Percentiles rank a stretch among this genome's conserved stretches.
Conservation (phyloP, 2,888 invertebrate species). For the Hypselothyrea guttata region DNA sequence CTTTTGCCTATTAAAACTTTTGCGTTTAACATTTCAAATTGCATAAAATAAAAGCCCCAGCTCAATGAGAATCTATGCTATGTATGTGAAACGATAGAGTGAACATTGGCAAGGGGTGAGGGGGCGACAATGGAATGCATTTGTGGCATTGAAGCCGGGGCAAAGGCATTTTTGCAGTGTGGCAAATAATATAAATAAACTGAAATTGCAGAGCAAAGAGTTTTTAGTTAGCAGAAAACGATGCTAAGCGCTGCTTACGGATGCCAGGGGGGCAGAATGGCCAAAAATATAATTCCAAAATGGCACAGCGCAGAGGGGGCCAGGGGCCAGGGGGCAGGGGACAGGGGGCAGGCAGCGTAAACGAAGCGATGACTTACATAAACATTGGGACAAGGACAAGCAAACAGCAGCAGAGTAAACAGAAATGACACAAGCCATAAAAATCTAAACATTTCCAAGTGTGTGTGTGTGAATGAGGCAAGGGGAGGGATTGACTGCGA, state of each 20-base stretch:
- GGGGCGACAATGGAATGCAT: constrained; percentile 50
- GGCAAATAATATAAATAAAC: constrained; percentile 76
- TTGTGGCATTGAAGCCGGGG: constrained; percentile 46
- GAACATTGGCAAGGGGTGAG: neutral
- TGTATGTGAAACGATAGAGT: constrained; percentile 19
- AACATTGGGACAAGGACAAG: constrained; percentile 71
- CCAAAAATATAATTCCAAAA: constrained; percentile 74
- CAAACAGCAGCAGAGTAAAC: constrained; percentile 62
- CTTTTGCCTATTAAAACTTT: constrained; percentile 1
- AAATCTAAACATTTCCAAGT: constrained; percentile 59
- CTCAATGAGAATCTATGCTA: constrained; percentile 26
- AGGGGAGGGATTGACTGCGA: neutral
- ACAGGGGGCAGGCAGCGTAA: constrained; percentile 56
- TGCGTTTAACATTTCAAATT: constrained; percentile 36
- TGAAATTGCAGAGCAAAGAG: constrained; percentile 73
- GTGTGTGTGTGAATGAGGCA: constrained; percentile 21
- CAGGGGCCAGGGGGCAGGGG: neutral
- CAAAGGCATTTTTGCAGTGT: constrained; percentile 59
- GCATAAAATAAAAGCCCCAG: constrained; percentile 33
- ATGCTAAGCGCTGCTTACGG: constrained; percentile 19
- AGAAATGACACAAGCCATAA: constrained; percentile 78
- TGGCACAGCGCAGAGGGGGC: constrained; percentile 48
- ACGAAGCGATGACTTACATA: constrained; percentile 78
- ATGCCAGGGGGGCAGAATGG: constrained; percentile 40
- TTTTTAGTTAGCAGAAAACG: constrained; percentile 71